A percentile compares a stretch with the other conserved stretches of the same genome.
These are phyloP conservation scores for Lepidostoma basale DNA, from an alignment of 1,140 invertebrate species.

Conservation along the genomic window DNA sequence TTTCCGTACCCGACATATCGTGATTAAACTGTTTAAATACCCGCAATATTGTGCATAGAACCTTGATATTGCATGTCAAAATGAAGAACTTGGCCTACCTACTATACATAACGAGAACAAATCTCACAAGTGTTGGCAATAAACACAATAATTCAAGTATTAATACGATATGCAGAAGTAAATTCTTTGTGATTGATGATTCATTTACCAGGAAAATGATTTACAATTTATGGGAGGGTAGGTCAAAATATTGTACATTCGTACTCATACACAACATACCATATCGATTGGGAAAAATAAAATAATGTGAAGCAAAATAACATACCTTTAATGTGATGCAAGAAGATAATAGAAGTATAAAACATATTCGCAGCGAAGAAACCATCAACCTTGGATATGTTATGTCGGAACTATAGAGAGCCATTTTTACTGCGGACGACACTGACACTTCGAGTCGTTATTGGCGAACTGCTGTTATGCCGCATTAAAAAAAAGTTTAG, in stretches of 20 bases:
- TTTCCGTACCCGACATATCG: too few species aligned
- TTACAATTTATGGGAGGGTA: conserved; percentile 20
- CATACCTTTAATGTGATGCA: conserved; percentile 32
- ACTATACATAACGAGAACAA: too few species aligned
- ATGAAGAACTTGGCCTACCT: too few species aligned
- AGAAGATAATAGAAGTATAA: conserved; percentile 14
- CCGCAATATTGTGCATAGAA: too few species aligned
- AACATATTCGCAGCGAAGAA: conserved; percentile 4
- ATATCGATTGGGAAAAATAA: too few species aligned
- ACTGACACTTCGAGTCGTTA: conserved; percentile 12
- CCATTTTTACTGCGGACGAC: conserved; percentile 19
- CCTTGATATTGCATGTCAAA: too few species aligned
- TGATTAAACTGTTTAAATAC: too few species aligned
- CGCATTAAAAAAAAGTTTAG: conserved; percentile 1
- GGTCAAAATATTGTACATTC: conserved; percentile 15
- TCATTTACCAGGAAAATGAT: not conserved
- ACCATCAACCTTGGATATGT: conserved; percentile 26
- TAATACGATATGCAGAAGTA: too few species aligned
- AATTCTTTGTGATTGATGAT: not conserved
- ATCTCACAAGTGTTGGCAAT: too few species aligned
- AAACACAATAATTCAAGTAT: too few species aligned
- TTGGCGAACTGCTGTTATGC: not conserved
- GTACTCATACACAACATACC: too few species aligned
- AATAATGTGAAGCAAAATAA: conserved; percentile 13
- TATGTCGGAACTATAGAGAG: conserved; percentile 16